Evolutionary conservation across 2,888 invertebrate genomes (phyloP), one percentile per base, ranked within the genome.

Genomic region (Uloborus plumipes): DNA sequence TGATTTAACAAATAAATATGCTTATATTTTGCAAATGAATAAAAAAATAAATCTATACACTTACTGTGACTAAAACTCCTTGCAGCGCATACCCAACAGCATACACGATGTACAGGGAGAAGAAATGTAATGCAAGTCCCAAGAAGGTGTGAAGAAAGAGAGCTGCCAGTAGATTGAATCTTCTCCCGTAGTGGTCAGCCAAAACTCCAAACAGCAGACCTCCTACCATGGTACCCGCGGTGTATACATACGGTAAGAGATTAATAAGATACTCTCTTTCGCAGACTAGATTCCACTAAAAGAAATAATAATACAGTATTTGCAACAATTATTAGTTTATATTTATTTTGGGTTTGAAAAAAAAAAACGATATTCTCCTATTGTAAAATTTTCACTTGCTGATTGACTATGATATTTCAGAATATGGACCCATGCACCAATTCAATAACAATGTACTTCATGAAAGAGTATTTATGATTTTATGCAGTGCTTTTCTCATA

Each of bases 221-320:
- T 64, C 86, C 86, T 4, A 84, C 58, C 61, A 86, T 85, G 1
- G 86, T 69, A 11, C 82, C 75, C 6, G 76, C 73, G 22, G 75
- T 67, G 16, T 79, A 72, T 1, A 71, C 66, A 71, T 86, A 86
- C 22, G 84, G 85, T 2, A 86, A 76, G 0, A 85, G 73, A 9
- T 67, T 84, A 22, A 84, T 71, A 18, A 84, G 59, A 31, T 85
- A 86, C 39, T 83, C 77, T 51, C 85, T 62, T 26, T 86, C 85
- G 50, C 86, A 86, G 4, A 86, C 86, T 20, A 86, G 69, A 53
- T 86, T 74, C 82, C 85, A 86, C 84, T 86, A 81, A 49, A 78
- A 31, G 14, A 81, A 39, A 66, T 71, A 80, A 59, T 71, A 14
- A 0, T 9, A 67, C n/a, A n/a, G n/a, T n/a, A n/a, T n/a, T n/a